Conservation (phyloP, 1,140 invertebrate genomes). For the Camponotus vicinus region DNA sequence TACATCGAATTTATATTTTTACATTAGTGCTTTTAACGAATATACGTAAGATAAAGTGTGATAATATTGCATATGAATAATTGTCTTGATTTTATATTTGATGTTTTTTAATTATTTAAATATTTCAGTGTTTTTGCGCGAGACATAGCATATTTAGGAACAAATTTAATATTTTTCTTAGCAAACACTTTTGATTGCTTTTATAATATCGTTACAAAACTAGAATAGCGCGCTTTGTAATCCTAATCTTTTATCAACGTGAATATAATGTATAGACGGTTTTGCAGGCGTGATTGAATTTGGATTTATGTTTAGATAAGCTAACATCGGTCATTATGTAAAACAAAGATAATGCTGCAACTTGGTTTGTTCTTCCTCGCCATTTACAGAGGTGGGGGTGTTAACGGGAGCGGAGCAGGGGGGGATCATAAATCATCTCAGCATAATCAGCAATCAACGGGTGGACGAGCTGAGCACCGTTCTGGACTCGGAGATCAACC, state of each 20-base stretch:
- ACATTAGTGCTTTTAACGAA: slow-evolving; percentile 45
- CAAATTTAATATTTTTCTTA: slow-evolving; percentile 35
- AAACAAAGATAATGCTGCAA: slow-evolving; percentile 82
- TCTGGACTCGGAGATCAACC: slow-evolving; percentile 86
- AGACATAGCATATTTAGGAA: slow-evolving; percentile 3
- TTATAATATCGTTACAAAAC: slow-evolving; percentile 39
- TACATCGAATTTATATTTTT: neutral
- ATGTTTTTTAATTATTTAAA: slow-evolving; percentile 54
- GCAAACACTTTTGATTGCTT: slow-evolving; percentile 47
- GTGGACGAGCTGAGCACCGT: slow-evolving; percentile 86
- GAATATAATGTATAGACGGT: slow-evolving; percentile 44
- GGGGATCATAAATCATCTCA: slow-evolving; percentile 85
- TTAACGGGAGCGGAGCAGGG: slow-evolving; percentile 84
- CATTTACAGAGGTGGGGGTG: slow-evolving; percentile 85
- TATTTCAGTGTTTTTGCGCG: slow-evolving; percentile 41
- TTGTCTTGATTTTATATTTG: slow-evolving; percentile 55
- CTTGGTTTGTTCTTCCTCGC: slow-evolving; percentile 80
- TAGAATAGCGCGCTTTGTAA: slow-evolving; percentile 51
- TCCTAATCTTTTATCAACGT: slow-evolving; percentile 31
- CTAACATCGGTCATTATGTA: slow-evolving; percentile 25
- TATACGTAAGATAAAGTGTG: slow-evolving; percentile 9
- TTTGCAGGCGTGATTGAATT: slow-evolving; percentile 40
- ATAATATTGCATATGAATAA: slow-evolving; percentile 45
- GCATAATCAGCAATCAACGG: slow-evolving; percentile 86
- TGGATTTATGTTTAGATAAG: slow-evolving; percentile 56